A percentile compares a stretch with the other conserved stretches of the same genome.
Conservation (phyloP, 2,113 vertebrate species). For the Pandion haliaetus region DNA sequence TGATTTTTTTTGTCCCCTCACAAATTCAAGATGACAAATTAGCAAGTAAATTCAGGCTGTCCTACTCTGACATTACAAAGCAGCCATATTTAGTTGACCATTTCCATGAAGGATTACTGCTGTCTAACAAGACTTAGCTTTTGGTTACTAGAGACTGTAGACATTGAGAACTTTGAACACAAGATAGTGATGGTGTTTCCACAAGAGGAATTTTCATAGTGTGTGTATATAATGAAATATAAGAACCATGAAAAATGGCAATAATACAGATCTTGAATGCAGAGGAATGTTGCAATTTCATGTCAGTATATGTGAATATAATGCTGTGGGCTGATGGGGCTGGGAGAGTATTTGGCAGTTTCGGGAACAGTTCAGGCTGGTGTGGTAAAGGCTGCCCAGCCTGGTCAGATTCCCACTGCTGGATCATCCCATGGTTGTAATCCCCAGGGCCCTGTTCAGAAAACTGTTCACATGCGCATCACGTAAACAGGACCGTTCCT, state of each 20-base stretch:
- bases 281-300: too few species aligned
- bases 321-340: not conserved
- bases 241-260: not conserved
- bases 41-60: not conserved
- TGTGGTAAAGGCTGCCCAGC: fast-evolving
- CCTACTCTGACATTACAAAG: not conserved
- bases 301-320: too few species aligned
- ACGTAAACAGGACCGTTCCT: fast-evolving
- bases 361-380: not conserved
- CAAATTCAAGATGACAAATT: not conserved
- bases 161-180: not conserved
- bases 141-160: not conserved
- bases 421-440: fast-evolving
- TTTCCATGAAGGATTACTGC: not conserved
- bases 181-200: not conserved
- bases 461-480: not conserved
- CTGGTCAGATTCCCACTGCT: not conserved
- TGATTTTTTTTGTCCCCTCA: not conserved
- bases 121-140: not conserved
- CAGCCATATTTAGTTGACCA: not conserved
- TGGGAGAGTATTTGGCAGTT: not conserved
- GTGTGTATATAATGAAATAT: not conserved
- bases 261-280: too few species aligned
- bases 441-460: too few species aligned
- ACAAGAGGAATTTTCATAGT: too few species aligned